Base-by-base conservation (phyloP, 2,797 vertebrate species). In the Hemibagrus guttatus region DNA sequence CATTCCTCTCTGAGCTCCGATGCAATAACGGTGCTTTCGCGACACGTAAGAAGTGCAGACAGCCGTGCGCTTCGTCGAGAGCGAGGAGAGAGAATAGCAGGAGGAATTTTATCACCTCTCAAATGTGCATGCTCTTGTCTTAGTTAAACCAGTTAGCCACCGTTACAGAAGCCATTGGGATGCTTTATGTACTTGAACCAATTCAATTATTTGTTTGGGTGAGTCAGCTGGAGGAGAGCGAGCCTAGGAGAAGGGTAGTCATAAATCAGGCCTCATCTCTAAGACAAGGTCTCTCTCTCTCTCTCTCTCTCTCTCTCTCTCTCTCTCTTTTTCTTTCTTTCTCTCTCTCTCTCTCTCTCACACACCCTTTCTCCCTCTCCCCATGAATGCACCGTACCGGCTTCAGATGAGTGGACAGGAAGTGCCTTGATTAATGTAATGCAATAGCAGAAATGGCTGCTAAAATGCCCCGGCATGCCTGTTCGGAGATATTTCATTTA, bases 391-490 rank as follows among this genome's bases (percentile, higher is more conserved):
- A 94, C 95, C 94, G 96, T 96, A 96, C 91, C 95, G 92, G 1
- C 91, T 93, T 95, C 93, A 93, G 94, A 95, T 93, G 92, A 93
- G 94, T 95, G 94, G 96, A 94, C 96, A 95, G 93, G 95, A 95
- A 95, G 92, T 93, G 93, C 93, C 96, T 95, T 97, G 96, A 97
- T 98, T 96, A 96, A 97, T 97, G 96, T 94, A 95, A 96, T 90
- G 94, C 93, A 97, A 96, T 97, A 96, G 97, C 97, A 96, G 94
- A 94, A 96, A 96, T 94, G 94, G 94, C 93, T 94, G 95, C 95
- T 94, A 92, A 96, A 96, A 96, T 96, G 96, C 96, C 95, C 94
- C 92, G 90, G 93, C 95, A 94, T 93, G 96, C 96, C 96, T 95
- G 93, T 93, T 95, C 96, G 96, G 95, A 95, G 96, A 96, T 94